These are phyloP conservation scores for Indicator indicator DNA, from an alignment of 2,113 vertebrate genomes.

Conservation along the genomic window DNA sequence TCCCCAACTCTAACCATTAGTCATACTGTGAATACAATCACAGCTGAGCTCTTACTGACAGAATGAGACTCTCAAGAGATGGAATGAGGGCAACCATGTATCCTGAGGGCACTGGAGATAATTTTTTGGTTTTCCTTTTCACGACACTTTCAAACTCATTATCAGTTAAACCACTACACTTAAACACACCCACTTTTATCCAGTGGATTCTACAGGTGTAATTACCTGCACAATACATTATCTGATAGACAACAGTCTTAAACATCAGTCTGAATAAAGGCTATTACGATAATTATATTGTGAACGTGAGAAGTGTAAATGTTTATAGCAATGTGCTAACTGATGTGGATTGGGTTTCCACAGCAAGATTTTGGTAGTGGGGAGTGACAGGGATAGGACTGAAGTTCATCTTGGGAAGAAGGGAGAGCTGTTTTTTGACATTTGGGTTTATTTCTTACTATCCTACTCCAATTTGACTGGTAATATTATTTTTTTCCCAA, in stretches of 20 bases:
- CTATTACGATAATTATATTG: background rate
- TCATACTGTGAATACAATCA: background rate
- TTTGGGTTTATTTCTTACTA: background rate
- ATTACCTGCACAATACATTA: background rate
- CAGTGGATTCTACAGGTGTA: background rate
- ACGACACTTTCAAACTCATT: background rate
- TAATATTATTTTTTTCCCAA: background rate
- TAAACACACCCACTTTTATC: background rate
- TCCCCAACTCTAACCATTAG: background rate
- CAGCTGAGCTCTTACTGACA: background rate
- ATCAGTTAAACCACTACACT: background rate
- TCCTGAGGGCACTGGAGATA: background rate
- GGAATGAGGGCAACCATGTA: background rate
- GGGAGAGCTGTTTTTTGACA: background rate
- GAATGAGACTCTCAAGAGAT: background rate
- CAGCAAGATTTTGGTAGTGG: background rate
- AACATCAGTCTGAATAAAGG: background rate
- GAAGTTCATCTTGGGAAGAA: background rate
- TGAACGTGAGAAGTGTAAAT: background rate
- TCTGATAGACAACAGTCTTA: background rate
- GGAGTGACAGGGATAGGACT: background rate
- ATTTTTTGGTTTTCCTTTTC: background rate
- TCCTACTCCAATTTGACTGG: background rate
- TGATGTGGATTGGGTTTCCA: background rate
- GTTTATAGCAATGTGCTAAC: background rate